phyloP scores from a whole-genome alignment of 1,140 invertebrate species.

The Aphelenchoides fujianensis region DNA sequence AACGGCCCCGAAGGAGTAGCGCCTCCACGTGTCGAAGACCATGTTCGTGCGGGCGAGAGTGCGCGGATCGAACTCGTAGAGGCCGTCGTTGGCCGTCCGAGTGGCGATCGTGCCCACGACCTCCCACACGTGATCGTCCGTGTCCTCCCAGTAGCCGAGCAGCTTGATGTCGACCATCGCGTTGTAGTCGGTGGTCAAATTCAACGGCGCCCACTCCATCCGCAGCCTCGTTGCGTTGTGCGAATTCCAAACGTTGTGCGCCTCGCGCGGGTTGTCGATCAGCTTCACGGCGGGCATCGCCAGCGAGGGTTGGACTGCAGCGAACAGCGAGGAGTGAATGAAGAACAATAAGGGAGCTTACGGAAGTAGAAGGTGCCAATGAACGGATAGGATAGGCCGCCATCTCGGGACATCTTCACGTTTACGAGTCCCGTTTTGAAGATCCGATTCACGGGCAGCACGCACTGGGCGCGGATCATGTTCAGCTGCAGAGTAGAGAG shows the following conservation, averaged over 20 bases:
- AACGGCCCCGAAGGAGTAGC: constrained; percentile 39
- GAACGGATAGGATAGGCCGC: constrained; percentile 75
- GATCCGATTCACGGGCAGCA: constrained; percentile 44
- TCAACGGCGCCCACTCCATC: constrained; percentile 46
- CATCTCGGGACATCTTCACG: constrained; percentile 68
- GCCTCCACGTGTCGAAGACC: constrained; percentile 41
- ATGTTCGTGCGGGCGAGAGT: constrained; percentile 30
- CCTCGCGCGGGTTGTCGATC: constrained; percentile 39
- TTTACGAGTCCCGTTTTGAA: constrained; percentile 85
- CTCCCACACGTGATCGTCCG: constrained; percentile 4
- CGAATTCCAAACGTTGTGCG: constrained; percentile 41
- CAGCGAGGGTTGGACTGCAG: constrained; percentile 43
- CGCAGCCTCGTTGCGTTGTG: constrained; percentile 38
- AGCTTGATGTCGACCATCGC: constrained; percentile 38
- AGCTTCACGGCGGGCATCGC: constrained; percentile 40
- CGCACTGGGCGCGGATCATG: constrained; percentile 74
- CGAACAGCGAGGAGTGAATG: constrained; percentile 13
- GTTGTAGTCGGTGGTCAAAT: constrained; percentile 43
- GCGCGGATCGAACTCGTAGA: constrained; percentile 43
- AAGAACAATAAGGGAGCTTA: constrained; percentile 31
- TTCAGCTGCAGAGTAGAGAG: constrained; percentile 68
- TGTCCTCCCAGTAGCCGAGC: constrained; percentile 11
- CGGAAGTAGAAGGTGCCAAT: constrained; percentile 64
- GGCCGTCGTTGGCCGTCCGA: constrained; percentile 35
- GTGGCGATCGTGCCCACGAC: constrained; percentile 32